Conservation (phyloP, 2,113 vertebrate species). For the Corythornis vintsioides region DNA sequence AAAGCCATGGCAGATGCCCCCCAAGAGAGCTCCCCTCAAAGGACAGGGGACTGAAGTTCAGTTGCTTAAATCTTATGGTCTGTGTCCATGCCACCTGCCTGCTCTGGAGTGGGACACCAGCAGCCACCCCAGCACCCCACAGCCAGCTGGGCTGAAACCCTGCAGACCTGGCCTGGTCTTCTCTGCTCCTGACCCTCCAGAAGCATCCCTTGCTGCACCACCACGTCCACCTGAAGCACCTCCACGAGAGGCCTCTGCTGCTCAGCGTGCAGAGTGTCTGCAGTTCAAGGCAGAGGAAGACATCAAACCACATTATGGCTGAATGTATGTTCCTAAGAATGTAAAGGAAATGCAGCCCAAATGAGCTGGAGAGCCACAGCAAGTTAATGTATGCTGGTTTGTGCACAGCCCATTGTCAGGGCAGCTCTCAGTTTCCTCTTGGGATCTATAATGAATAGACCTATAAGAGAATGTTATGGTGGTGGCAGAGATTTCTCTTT, state of each 20-base stretch:
- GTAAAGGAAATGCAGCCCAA: slow-evolving; percentile 4
- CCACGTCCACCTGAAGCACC: background rate
- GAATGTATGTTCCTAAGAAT: background rate
- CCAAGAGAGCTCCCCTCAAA: background rate
- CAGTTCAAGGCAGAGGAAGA: slow-evolving; percentile 3
- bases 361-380: background rate
- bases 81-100: background rate
- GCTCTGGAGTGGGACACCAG: background rate
- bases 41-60: background rate
- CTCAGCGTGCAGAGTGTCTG: background rate
- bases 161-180: background rate
- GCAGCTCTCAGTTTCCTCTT: slow-evolving; percentile 8
- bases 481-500: slow-evolving; percentile 53
- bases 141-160: background rate
- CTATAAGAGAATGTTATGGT: slow-evolving; percentile 39
- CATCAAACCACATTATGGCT: background rate
- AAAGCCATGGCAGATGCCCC: background rate
- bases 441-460: slow-evolving; percentile 39
- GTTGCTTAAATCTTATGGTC: background rate
- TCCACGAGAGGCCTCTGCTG: background rate
- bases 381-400: slow-evolving; percentile 32
- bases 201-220: background rate
- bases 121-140: background rate
- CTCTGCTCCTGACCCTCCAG: background rate
- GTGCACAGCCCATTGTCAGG: slow-evolving; percentile 24